Evolutionary conservation across 2,797 vertebrate species (phyloP).

Genomic region (Catostomus latipinnis): DNA sequence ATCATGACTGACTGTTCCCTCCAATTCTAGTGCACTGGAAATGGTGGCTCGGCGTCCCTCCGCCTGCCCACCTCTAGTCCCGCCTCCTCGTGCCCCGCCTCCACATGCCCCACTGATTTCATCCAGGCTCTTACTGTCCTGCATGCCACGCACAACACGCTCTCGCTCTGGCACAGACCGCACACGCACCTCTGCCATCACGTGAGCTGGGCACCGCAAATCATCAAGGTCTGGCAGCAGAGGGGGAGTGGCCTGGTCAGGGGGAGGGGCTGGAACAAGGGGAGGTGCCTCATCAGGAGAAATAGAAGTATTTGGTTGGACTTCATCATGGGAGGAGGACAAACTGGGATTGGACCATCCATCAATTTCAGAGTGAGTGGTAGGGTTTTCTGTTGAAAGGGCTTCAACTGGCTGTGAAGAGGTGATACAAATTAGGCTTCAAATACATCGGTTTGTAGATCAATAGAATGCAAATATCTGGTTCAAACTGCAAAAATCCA

Average conservation of each 20-base stretch:
- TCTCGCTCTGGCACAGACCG: conserved; percentile 71
- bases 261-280: conserved; percentile 63
- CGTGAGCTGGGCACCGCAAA: conserved; percentile 74
- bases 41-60: conserved; percentile 90
- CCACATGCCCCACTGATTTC: conserved; percentile 86
- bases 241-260: conserved; percentile 62
- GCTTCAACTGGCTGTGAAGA: conserved; percentile 65
- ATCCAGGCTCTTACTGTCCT: conserved; percentile 90
- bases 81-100: conserved; percentile 69
- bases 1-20: conserved; percentile 89
- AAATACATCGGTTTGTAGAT: background rate
- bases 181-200: conserved; percentile 85
- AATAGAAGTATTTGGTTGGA: conserved; percentile 25
- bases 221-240: conserved; percentile 67
- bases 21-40: conserved; percentile 88
- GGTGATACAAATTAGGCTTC: background rate
- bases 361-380: conserved; percentile 8
- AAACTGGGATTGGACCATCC: conserved; percentile 39
- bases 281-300: conserved; percentile 55
- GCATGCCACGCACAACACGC: conserved; percentile 78
- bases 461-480: no score
- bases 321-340: background rate
- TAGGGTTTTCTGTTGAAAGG: conserved; percentile 51
- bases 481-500: no score
- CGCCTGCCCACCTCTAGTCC: conserved; percentile 74